These are phyloP conservation scores for Mesoclemmys tuberculata DNA, from an alignment of 2,113 vertebrate genomes.

Conservation along the genomic window DNA sequence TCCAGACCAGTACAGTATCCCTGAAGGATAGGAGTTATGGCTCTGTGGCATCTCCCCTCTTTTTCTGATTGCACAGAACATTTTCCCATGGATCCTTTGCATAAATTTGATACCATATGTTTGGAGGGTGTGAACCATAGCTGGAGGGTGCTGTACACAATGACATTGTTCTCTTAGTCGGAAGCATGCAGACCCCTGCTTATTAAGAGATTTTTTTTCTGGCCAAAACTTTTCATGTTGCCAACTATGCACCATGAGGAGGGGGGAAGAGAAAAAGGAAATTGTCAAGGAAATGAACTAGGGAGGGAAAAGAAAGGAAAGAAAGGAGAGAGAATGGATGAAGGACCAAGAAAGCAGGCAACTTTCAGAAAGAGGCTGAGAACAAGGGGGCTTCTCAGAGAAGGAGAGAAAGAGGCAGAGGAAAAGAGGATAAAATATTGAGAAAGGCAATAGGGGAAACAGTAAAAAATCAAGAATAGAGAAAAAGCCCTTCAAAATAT, in stretches of 20 bases:
- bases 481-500: background rate
- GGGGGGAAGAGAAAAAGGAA: background rate
- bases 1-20: background rate
- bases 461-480: background rate
- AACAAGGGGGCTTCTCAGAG: background rate
- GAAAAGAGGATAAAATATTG: background rate
- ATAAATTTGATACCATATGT: background rate
- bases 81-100: background rate
- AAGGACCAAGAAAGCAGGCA: background rate
- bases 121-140: background rate
- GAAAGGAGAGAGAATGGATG: background rate
- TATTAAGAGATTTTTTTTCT: background rate
- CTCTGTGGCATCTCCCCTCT: background rate
- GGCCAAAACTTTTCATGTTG: background rate
- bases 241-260: background rate
- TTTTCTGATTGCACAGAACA: background rate
- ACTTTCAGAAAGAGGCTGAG: background rate
- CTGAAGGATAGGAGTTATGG: background rate
- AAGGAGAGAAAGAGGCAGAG: accelerated
- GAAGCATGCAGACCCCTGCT: background rate
- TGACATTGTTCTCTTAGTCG: background rate
- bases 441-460: background rate
- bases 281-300: background rate
- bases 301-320: accelerated
- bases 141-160: background rate